These are phyloP conservation scores for Emydocephalus ijimae DNA, from an alignment of 2,113 vertebrate genomes.

Conservation along the genomic window DNA sequence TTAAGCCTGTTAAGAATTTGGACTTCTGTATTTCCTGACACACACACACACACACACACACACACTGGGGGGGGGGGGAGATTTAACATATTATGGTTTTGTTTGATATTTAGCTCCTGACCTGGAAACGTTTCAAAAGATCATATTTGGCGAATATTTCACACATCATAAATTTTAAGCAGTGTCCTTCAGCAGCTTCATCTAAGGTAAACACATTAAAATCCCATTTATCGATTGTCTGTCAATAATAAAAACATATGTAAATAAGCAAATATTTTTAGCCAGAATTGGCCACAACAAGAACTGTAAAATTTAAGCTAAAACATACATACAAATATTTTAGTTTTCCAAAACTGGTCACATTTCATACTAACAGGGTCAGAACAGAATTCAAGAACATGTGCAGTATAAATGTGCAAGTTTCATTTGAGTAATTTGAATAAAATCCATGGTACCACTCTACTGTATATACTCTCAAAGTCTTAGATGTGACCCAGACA, in stretches of 20 bases:
- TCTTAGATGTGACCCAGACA: background rate
- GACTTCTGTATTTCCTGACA: conserved; percentile 3
- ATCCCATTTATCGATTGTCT: conserved; percentile 90
- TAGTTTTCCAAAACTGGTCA: background rate
- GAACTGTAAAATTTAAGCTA: background rate
- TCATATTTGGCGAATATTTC: conserved; percentile 91
- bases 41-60: background rate
- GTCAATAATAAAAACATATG: conserved; percentile 17
- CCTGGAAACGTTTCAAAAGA: conserved; percentile 90
- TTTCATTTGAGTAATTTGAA: background rate
- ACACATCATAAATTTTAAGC: conserved; percentile 88
- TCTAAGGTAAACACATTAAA: conserved; percentile 87
- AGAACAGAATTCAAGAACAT: background rate
- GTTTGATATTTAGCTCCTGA: conserved; percentile 49
- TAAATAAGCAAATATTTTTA: background rate
- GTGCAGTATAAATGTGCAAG: background rate
- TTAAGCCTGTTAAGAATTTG: background rate
- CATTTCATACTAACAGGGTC: background rate
- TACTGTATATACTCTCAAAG: background rate
- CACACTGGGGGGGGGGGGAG: background rate
- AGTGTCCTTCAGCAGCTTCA: conserved; percentile 81
- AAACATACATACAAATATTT: background rate
- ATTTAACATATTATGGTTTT: background rate
- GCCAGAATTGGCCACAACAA: background rate
- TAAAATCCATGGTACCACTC: background rate